Evolutionary conservation across 2,797 vertebrate genomes (phyloP), one percentile per base, ranked within the genome.

Genomic region (Pseudomugil tenellus): DNA sequence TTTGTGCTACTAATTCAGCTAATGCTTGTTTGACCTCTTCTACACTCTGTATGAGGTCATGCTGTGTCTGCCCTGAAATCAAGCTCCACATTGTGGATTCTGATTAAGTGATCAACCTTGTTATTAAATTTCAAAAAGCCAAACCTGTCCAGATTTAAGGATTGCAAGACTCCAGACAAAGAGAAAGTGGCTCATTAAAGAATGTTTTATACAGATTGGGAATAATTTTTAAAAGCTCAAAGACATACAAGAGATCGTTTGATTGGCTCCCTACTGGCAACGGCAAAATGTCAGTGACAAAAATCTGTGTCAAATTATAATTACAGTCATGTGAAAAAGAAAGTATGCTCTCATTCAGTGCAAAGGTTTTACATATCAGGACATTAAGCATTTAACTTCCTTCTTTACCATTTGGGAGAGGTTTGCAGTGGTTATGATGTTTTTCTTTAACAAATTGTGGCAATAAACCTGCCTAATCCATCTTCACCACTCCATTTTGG

Each of bases 231-330:
- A 74, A 28, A 16, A 41, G 55, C 57, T 67, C 43, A 70, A 43
- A 66, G 23, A 53, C 6, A 7, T 49, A 56, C 2, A 1, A 66
- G 19, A 70, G 54, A 74, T 79, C 72, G 76, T 76, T 64, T 69
- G 35, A 69, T 37, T 57, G 52, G n/a, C 4, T 35, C 2, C 72
- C 19, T 2, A 57, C 54, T 72, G 69, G 55, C 58, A 78, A 71
- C 63, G 69, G 63, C 34, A 59, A 80, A 80, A 83, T 60, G 52
- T 73, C 63, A 69, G 34, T 74, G 70, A 19, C 29, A 32, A 72
- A 67, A 69, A 74, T 78, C 25, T 60, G 29, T 41, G 23, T 49
- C 41, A 58, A 73, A 46, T 57, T 29, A 34, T 41, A 32, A 39
- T 62, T 74, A 46, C n/a, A 21, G 17, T 43, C 17, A 2, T 19